Evolutionary conservation across 2,888 invertebrate genomes (phyloP), one percentile per base, ranked within the genome.

Genomic region (Acleris cristana): DNA sequence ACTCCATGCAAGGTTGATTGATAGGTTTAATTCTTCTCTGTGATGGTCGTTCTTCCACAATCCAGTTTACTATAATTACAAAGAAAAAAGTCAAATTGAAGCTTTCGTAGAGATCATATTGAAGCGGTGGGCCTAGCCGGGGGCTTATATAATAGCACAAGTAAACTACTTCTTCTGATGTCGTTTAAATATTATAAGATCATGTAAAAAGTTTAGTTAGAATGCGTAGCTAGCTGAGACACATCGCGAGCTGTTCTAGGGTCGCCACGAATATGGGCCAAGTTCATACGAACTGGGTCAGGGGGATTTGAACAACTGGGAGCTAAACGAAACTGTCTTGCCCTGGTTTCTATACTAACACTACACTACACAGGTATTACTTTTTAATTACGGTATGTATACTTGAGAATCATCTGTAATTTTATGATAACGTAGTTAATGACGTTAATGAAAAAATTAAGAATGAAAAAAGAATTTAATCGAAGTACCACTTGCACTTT

Each of bases 241-340:
- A 40, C 40, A 57, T 49, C 64, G 69, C 70, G 69, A 73, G 70
- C 71, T 45, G 54, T 76, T 76, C 80, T 79, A 82, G 82, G 83
- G 83, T 80, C 80, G 79, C 57, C 70, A 69, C 64, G 75, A 76
- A 90, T 83, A 84, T 87, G 72, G 89, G 90, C 83, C 91, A 91
- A 91, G 90, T 90, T 89, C 87, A 85, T 71, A 71, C 71, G 65
- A 90, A 83, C 71, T 89, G 71, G 89, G 90, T 89, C 91, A 90
- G 85, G 86, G 88, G 83, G 81, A 86, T 79, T 79, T 77, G 70
- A 82, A 82, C 83, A 81, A 84, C 82, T 79, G 81, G 79, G 81
- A 80, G 77, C 79, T 79, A 81, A 79, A 75, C 78, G 79, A 62
- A 57, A 69, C 40, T 54, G 53, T 34, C 55, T 52, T 48, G 60